A percentile compares a stretch with the other conserved stretches of the same genome.
Evolutionary conservation across 2,113 vertebrate genomes (phyloP).

Genomic region (Corythaeola cristata): DNA sequence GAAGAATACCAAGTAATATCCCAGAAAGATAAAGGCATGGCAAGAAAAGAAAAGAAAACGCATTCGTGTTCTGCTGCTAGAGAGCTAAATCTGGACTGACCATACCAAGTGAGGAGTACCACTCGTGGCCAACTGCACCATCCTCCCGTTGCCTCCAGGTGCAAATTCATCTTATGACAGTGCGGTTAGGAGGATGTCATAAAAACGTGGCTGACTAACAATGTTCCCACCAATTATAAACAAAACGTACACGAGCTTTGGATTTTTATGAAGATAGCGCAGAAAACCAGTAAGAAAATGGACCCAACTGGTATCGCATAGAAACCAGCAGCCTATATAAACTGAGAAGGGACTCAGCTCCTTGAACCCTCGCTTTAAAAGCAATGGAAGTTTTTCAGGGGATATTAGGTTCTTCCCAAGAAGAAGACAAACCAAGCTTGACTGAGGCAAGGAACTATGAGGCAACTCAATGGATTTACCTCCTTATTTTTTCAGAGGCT

Average conservation of each 20-base stretch:
- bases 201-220: neutral
- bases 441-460: neutral
- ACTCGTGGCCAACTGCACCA: neutral
- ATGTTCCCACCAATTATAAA: neutral
- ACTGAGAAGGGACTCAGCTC: neutral
- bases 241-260: neutral
- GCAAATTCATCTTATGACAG: neutral
- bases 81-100: neutral
- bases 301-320: neutral
- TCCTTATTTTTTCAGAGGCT: neutral
- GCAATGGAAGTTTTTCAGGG: neutral
- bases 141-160: neutral
- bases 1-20: slow-evolving; percentile 44
- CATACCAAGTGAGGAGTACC: neutral
- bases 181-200: neutral
- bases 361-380: neutral
- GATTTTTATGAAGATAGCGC: neutral
- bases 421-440: neutral
- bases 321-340: neutral
- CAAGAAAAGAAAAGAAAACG: slow-evolving; percentile 16
- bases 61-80: neutral
- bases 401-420: neutral
- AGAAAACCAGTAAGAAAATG: neutral
- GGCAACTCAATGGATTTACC: neutral
- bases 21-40: slow-evolving; percentile 29